A percentile compares a stretch with the other conserved stretches of the same genome.
Evolutionary conservation across 2,797 vertebrate species (phyloP).

Genomic region (Epinephelus awoara): DNA sequence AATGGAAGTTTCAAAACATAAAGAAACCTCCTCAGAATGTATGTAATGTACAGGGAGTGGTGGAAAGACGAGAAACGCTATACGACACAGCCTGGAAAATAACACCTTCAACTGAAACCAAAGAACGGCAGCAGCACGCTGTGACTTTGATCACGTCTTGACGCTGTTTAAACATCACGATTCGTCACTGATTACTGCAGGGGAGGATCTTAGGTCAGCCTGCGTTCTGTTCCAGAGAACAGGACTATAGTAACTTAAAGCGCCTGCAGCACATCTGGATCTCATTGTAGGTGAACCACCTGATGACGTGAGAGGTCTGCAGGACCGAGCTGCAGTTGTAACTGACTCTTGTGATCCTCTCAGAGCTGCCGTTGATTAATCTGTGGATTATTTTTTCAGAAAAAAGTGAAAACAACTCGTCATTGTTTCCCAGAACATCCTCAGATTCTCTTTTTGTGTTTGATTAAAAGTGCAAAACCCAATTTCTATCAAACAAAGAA

Average conservation of each 20-base stretch:
- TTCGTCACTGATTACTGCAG: neutral
- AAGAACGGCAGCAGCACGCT: neutral
- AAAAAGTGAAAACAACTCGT: neutral
- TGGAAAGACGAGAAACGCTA: neutral
- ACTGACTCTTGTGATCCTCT: neutral
- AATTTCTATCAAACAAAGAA: neutral
- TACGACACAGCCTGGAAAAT: neutral
- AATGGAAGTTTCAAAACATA: neutral
- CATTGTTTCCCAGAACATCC: neutral
- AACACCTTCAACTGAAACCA: neutral
- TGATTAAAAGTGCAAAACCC: too few relatives aligned
- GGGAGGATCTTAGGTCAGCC: neutral
- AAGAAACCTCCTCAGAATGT: neutral
- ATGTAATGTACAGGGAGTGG: too few relatives aligned
- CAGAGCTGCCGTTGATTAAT: neutral
- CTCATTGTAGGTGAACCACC: conserved; percentile 31
- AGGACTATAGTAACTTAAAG: neutral
- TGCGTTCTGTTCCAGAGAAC: neutral
- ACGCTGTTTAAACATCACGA: neutral
- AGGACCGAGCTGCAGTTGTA: neutral
- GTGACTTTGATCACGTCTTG: neutral
- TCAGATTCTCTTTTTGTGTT: too few relatives aligned
- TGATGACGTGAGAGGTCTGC: conserved; percentile 26
- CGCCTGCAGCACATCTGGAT: conserved; percentile 43
- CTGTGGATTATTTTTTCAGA: neutral